These are phyloP conservation scores for Homarus americanus DNA, from an alignment of 1,140 invertebrate species.

Conservation along the genomic window DNA sequence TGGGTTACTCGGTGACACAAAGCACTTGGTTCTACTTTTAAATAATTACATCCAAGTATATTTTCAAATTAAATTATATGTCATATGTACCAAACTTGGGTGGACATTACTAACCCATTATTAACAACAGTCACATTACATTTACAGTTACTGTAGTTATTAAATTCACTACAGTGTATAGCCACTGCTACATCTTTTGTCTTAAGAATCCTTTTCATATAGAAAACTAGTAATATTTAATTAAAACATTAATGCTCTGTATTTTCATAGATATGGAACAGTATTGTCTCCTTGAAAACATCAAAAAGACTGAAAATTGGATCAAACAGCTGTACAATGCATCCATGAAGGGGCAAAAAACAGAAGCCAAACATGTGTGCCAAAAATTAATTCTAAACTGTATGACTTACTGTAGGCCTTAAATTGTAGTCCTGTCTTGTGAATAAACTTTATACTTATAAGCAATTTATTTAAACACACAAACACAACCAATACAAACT, in stretches of 20 bases:
- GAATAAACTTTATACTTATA: constrained; percentile 71
- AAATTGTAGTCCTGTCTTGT: constrained; percentile 71
- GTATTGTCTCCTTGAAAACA: constrained; percentile 37
- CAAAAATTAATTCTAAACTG: constrained; percentile 56
- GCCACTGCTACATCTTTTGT: constrained; percentile 45
- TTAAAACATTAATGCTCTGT: constrained; percentile 21
- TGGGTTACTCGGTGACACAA: constrained; percentile 27
- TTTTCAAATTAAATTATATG: not conserved
- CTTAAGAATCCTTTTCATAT: constrained; percentile 36
- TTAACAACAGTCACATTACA: constrained; percentile 39
- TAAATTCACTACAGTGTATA: constrained; percentile 59
- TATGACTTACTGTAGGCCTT: constrained; percentile 70
- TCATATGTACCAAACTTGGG: not conserved
- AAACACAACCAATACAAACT: too few relatives aligned
- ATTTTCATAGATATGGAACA: constrained; percentile 63
- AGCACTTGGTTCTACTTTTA: not conserved
- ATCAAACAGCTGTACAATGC: constrained; percentile 24
- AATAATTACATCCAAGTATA: not conserved
- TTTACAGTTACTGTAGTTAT: constrained; percentile 50
- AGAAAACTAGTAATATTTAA: constrained; percentile 22
- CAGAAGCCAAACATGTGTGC: constrained; percentile 61
- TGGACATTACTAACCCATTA: constrained; percentile 50
- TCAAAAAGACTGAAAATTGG: constrained; percentile 39
- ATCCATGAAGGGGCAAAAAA: constrained; percentile 29
- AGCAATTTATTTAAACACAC: not conserved